Evolutionary conservation across 1,140 invertebrate genomes (phyloP).

Genomic region (Sycophaga agraensis): DNA sequence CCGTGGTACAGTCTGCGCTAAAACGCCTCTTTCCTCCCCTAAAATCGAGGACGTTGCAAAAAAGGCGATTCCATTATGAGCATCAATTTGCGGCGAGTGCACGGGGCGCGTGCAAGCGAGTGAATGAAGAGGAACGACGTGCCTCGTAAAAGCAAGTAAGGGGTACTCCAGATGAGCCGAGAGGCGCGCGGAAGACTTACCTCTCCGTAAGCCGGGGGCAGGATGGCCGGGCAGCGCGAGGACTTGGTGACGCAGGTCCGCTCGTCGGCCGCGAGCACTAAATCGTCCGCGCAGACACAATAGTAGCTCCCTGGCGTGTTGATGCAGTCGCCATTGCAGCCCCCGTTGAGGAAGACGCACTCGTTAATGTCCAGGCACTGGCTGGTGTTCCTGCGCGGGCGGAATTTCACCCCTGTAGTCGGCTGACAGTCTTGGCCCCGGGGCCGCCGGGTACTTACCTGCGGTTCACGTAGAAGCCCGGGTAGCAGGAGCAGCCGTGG

Average conservation of each 20-base stretch:
- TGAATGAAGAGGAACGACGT: no score
- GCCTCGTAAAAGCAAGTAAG: no score
- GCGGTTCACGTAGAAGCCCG: conserved; percentile 40
- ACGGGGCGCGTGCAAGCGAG: no score
- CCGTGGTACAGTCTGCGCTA: no score
- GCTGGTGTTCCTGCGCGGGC: conserved; percentile 41
- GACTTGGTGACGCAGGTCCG: conserved; percentile 55
- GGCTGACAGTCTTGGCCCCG: no score
- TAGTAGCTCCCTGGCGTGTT: conserved; percentile 60
- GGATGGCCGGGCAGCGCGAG: conserved; percentile 46
- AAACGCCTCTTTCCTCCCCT: no score
- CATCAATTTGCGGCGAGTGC: no score
- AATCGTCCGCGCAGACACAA: conserved; percentile 54
- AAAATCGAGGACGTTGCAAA: no score
- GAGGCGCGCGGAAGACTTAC: no score
- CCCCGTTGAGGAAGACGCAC: conserved; percentile 48
- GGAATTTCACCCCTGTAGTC: no score
- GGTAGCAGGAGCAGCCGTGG: conserved; percentile 50
- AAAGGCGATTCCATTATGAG: no score
- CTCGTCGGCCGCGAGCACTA: conserved; percentile 56
- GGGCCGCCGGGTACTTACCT: conserved; percentile 44
- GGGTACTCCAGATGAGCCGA: no score
- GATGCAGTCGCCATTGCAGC: conserved; percentile 58
- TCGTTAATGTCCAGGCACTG: conserved; percentile 50
- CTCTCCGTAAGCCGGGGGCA: conserved; percentile 43